A percentile compares a stretch with the other conserved stretches of the same genome.
Conservation (phyloP, 2,113 vertebrate genomes). For the Toxotes jaculatrix region DNA sequence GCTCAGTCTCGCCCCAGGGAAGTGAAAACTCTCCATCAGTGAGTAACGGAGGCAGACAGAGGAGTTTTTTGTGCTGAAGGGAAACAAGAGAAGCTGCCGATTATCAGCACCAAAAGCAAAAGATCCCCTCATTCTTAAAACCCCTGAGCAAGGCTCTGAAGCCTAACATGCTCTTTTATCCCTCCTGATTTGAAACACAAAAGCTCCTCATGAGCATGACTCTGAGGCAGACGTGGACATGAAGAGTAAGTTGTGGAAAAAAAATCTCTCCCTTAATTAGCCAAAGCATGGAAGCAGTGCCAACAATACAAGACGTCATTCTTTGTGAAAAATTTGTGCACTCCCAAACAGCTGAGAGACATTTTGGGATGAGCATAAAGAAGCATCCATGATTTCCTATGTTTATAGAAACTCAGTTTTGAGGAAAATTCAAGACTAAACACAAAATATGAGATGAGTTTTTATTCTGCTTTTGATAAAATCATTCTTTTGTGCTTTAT, state of each 20-base stretch:
- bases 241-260: conserved; percentile 13
- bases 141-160: conserved; percentile 62
- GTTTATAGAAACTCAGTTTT: neutral
- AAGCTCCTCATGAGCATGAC: conserved; percentile 61
- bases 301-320: neutral
- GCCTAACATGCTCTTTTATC: conserved; percentile 65
- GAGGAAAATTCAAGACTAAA: neutral
- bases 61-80: conserved; percentile 74
- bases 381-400: neutral
- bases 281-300: neutral
- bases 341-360: neutral
- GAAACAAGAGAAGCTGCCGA: conserved; percentile 77
- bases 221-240: conserved; percentile 42
- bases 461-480: too few species aligned
- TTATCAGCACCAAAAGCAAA: conserved; percentile 77
- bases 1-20: conserved; percentile 59
- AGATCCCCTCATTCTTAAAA: conserved; percentile 73
- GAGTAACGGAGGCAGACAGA: conserved; percentile 66
- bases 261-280: conserved; percentile 35
- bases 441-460: neutral
- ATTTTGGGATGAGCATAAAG: neutral
- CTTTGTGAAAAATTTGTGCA: neutral
- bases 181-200: conserved; percentile 75
- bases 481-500: neutral
- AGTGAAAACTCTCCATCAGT: conserved; percentile 59